A percentile compares a stretch with the other conserved stretches of the same genome.
Evolutionary conservation across 2,888 invertebrate species (phyloP).

Genomic region (Drosophila cyrtoloma): DNA sequence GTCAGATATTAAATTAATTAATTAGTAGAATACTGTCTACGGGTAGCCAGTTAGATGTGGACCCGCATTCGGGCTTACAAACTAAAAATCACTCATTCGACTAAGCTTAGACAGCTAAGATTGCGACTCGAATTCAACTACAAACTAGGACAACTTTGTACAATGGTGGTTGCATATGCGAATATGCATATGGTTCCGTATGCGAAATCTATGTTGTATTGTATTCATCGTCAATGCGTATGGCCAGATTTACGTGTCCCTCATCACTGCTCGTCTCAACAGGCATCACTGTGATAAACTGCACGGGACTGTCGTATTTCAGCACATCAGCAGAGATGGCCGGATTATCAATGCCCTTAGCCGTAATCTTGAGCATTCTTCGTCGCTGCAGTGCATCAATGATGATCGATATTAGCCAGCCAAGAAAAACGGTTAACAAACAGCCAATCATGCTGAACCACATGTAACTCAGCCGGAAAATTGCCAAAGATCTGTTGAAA

Average conservation of each 20-base stretch:
- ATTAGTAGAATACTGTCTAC: slow-evolving; percentile 56
- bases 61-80: slow-evolving; percentile 44
- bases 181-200: neutral
- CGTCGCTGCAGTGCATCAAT: slow-evolving; percentile 85
- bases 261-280: slow-evolving; percentile 45
- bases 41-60: slow-evolving; percentile 35
- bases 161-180: slow-evolving; percentile 58
- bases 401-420: slow-evolving; percentile 89
- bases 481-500: slow-evolving; percentile 83
- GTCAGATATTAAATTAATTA: slow-evolving; percentile 31
- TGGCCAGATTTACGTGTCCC: slow-evolving; percentile 83
- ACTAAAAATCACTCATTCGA: slow-evolving; percentile 74
- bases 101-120: slow-evolving; percentile 50
- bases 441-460: slow-evolving; percentile 96
- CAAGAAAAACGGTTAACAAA: slow-evolving; percentile 89
- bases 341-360: slow-evolving; percentile 65
- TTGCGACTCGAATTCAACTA: slow-evolving; percentile 48
- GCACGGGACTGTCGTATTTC: slow-evolving; percentile 52
- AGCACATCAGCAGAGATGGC: slow-evolving; percentile 55
- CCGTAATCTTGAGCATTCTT: slow-evolving; percentile 80
- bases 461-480: slow-evolving; percentile 93
- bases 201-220: slow-evolving; percentile 22
- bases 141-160: slow-evolving; percentile 66
- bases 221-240: slow-evolving; percentile 84
- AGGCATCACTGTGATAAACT: slow-evolving; percentile 37